Evolutionary conservation across 1,140 invertebrate species (phyloP).

Genomic region (Sycophaga agraensis): DNA sequence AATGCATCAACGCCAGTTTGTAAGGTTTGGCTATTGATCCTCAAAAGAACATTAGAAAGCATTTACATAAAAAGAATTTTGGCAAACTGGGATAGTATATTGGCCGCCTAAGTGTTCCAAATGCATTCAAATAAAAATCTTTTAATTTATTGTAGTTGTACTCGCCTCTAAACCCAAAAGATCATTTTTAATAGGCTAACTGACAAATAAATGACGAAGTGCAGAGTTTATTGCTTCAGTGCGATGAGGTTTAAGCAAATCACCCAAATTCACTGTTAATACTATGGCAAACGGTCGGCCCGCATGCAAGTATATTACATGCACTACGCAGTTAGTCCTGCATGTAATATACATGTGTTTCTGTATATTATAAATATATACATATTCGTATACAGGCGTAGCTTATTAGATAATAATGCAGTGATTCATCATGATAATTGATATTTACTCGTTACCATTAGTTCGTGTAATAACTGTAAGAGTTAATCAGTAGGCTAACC

Average conservation of each 20-base stretch:
- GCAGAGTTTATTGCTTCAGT: neutral
- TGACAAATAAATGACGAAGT: neutral
- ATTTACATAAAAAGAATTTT: too few species aligned
- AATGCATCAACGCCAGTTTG: too few species aligned
- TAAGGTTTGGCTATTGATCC: too few species aligned
- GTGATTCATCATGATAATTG: slow-evolving; percentile 9
- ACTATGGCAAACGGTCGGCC: neutral
- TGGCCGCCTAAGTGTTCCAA: slow-evolving; percentile 21
- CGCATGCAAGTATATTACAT: neutral
- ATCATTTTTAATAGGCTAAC: neutral
- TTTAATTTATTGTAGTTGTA: neutral
- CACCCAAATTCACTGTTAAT: neutral
- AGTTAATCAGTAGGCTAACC: slow-evolving; percentile 1
- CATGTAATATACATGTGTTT: neutral
- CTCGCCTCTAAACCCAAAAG: neutral
- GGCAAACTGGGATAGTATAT: too few species aligned
- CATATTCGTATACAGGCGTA: neutral
- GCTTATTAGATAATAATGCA: slow-evolving; percentile 4
- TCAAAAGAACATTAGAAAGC: neutral
- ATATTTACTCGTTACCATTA: slow-evolving; percentile 20
- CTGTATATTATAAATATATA: slow-evolving; percentile 13
- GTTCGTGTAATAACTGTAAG: slow-evolving; percentile 11
- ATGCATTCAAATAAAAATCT: slow-evolving; percentile 1
- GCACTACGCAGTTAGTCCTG: neutral
- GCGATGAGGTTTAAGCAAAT: neutral